Base-by-base conservation (phyloP, 2,888 invertebrate genomes). In the Ptilodon capucinus region DNA sequence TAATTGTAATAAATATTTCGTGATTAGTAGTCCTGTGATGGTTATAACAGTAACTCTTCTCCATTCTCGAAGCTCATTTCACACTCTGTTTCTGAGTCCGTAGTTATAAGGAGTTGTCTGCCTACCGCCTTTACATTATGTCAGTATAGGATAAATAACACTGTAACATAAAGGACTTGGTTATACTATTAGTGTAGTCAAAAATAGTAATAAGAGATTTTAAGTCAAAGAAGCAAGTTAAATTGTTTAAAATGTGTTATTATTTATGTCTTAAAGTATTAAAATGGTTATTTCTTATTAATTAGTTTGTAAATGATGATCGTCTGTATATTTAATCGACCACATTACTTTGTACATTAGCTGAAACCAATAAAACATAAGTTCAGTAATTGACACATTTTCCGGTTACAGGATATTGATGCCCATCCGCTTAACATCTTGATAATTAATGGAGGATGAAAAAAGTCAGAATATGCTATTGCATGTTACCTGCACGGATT, bases 231-330 rank as follows among this genome's bases (percentile, higher is more conserved):
- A 88, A 90, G 83, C 89, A 86, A 88, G 91, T 90, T 89, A 86
- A 90, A 90, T 90, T 91, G 91, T 91, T 90, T 91, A 89, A 88
- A 87, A 89, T 88, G 90, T 91, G 91, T 91, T 91, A 90, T 90
- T 91, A 91, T 90, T 91, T 91, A 91, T 91, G 89, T 91, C 89
- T 83, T 90, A 91, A 90, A 91, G 91, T 91, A 91, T 91, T 91
- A 90, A 89, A 90, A 87, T 88, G 89, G 90, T 91, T 91, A 91
- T 90, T 90, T 90, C 90, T 90, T 91, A 91, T 91, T 91, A 86
- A 89, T 90, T 91, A 91, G 89, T 90, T 91, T 82, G 86, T 90
- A 90, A 90, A 88, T 84, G 82, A 80, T 82, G 78, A 85, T 85
- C 78, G 79, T 82, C 84, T 85, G 82, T 82, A 82, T 80, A 80